Evolutionary conservation across 2,113 vertebrate species (phyloP), one percentile per base, ranked within the genome.

Genomic region (Hucho hucho): DNA sequence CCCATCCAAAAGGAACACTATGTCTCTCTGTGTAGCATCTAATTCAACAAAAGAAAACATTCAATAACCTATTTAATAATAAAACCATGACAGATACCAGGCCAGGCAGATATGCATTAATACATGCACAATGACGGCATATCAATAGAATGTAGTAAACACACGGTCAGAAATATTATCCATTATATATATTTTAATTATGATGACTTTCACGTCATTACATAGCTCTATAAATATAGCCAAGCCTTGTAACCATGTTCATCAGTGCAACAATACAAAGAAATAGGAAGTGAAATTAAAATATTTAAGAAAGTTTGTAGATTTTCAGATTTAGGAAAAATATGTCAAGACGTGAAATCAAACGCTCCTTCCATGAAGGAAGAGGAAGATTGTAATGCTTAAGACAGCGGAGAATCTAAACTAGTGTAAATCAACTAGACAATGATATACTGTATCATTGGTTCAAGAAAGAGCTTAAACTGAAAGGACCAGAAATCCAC

Each of bases 1-100:
- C 65, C 91, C 91, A 84, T 93, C 91, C 85, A 94, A 75, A 5
- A 93, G 83, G 88, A 93, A 92, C 64, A 94, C 90, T 75, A 94
- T 86, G 81, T 94, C 92, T 86, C 88, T 92, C 83, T 91, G 88
- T 49, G 80, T 70, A 66, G 89, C 83, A 63, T 90, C 89, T 88
- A 92, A 81, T 89, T 93, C 90, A 87, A 89, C 92, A 92, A 87
- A 75, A 86, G 85, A 84, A 84, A 88, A 91, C 46, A 81, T 70
- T 29, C 26, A 87, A 87, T 80, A 77, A 1, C 22, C 63, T 68
- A 4, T 80, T 86, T 86, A 82, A 47, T 66, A 29, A 16, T 26
- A 26, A 77, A 46, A 70, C 43, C n/a, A n/a, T 71, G 5, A 70
- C 16, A 28, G 3, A 63, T n/a, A 63, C 16, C 16, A 53, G 14